Base-by-base conservation (phyloP, 2,888 invertebrate genomes). In the Ophion costatus region DNA sequence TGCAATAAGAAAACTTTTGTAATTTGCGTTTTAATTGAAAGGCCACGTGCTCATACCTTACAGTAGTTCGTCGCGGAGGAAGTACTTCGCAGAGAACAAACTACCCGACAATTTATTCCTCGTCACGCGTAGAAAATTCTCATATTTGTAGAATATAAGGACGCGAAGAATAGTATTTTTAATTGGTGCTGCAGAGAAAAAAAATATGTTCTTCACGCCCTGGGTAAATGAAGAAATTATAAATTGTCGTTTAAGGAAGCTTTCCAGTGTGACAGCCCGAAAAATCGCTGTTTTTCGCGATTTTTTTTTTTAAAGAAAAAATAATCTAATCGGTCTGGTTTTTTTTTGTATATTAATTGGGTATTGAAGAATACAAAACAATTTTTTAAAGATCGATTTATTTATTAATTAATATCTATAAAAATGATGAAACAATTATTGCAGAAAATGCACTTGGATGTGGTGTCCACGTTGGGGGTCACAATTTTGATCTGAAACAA, bases 21-120 rank as follows among this genome's bases (percentile, higher is more conserved):
- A 14, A 45, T 67, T 67, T 45, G 14, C 45, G 45, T 67, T 67
- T 45, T 67, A 67, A 67, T 67, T 67, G 14, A 14, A 67, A 67
- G 10, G 11, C 10, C 10, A 11, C 17, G 42, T 38, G n/a, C 66
- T 11, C 11, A 67, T 22, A 0, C 11, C 20, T 67, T 5, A 10
- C 3, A 22, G 10, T 63, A 63, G 24, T 29, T 24, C 29, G 51
- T 51, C 17, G 51, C 14, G 51, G 17, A 51, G 17, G 1, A 14
- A 17, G 17, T 51, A 17, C 51, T 51, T 51, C 51, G 51, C 51
- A 14, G 51, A 51, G 17, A 51, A 45, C 4, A 45, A 14, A 14
- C 51, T 51, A 17, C 17, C 51, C 51, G 17, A 14, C 51, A 51
- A 51, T 51, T 51, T 51, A 51, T 51, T 51, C 14, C 14, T 51